Evolutionary conservation across 2,797 vertebrate species (phyloP).

Genomic region (Acanthis flammea): DNA sequence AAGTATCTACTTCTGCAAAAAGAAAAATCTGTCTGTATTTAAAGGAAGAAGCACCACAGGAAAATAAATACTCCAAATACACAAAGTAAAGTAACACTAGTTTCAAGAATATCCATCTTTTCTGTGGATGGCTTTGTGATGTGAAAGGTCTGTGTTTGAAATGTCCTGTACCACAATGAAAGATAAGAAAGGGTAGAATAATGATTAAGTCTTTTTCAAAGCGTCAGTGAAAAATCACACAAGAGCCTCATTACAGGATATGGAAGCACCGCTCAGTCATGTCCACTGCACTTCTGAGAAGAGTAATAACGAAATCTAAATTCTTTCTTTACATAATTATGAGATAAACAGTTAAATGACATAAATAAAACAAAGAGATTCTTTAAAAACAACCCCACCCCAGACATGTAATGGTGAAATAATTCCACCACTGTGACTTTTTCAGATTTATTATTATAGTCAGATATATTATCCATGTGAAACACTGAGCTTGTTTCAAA

Average conservation of each 20-base stretch:
- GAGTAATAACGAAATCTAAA: background rate
- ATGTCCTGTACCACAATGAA: background rate
- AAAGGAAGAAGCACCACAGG: background rate
- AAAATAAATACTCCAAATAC: background rate
- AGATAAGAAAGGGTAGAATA: background rate
- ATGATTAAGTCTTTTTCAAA: background rate
- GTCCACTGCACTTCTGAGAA: background rate
- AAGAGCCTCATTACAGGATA: background rate
- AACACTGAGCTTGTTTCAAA: background rate
- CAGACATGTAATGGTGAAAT: background rate
- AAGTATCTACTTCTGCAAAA: slow-evolving; percentile 17
- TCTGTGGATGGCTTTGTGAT: background rate
- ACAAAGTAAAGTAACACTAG: background rate
- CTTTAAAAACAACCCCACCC: background rate
- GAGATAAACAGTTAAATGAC: background rate
- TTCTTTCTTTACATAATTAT: background rate
- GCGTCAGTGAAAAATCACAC: background rate
- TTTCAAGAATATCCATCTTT: background rate
- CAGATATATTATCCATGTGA: background rate
- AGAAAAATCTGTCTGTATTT: background rate
- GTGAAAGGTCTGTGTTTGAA: background rate
- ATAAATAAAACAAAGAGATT: background rate
- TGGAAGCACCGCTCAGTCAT: background rate
- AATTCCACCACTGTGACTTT: background rate
- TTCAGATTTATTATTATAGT: background rate